These are phyloP conservation scores for Aptenodytes patagonicus DNA, from an alignment of 2,113 vertebrate species.

Conservation along the genomic window DNA sequence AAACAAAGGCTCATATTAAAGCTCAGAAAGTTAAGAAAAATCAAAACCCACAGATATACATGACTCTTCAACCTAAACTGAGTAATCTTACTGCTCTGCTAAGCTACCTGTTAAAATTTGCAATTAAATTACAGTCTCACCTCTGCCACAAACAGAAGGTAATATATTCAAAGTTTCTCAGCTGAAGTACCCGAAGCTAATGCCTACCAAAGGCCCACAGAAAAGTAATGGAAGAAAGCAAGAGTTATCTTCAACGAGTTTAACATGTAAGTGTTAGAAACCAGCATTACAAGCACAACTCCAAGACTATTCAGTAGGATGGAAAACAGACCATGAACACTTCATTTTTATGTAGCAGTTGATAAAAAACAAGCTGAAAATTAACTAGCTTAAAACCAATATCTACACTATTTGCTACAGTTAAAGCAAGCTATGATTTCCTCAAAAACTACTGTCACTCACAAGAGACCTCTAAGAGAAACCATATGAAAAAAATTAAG, in stretches of 20 bases:
- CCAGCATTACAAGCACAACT: not conserved
- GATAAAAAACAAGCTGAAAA: not conserved
- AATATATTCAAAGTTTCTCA: not conserved
- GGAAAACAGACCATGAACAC: not conserved
- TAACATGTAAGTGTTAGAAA: not conserved
- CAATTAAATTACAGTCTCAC: not conserved
- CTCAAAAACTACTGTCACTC: not conserved
- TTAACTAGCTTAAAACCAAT: not conserved
- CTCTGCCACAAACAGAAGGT: not conserved
- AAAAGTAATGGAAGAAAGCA: not conserved
- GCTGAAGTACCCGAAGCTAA: not conserved
- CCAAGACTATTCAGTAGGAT: not conserved
- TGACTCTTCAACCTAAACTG: not conserved
- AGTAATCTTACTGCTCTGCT: not conserved
- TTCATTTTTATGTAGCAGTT: not conserved
- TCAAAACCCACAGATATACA: not conserved
- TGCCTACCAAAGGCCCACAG: not conserved
- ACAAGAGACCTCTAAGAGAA: not conserved
- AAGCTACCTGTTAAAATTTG: not conserved
- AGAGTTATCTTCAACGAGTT: not conserved
- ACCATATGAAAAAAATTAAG: not conserved
- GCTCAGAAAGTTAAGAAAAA: not conserved
- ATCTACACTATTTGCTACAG: not conserved
- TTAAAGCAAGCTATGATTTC: not conserved
- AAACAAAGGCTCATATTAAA: slow-evolving; percentile 57